These are phyloP conservation scores for Leguminivora glycinivorella DNA, from an alignment of 1,140 invertebrate genomes.

Conservation along the genomic window DNA sequence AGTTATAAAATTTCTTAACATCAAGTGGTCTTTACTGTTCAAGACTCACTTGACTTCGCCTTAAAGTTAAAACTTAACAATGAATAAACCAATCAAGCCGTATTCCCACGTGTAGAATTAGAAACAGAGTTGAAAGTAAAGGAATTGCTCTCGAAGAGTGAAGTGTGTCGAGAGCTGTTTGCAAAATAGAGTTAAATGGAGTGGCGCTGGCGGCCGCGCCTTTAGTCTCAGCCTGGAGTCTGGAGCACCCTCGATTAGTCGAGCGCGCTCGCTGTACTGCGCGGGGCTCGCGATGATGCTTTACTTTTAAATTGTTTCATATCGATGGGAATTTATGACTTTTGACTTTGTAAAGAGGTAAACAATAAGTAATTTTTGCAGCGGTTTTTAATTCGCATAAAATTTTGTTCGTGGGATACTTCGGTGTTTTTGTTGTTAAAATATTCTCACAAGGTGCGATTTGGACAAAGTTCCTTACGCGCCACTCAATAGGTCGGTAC, in stretches of 20 bases:
- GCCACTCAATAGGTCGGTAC: neutral
- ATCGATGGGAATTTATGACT: conserved; percentile 9
- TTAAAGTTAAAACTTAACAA: neutral
- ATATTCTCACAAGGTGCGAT: conserved; percentile 8
- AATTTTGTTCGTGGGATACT: no score
- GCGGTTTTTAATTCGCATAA: neutral
- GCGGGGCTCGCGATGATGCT: neutral
- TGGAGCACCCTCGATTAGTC: conserved; percentile 4
- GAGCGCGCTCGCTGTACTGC: neutral
- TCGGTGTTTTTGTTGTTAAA: neutral
- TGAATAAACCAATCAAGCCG: neutral
- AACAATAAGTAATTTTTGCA: conserved; percentile 9
- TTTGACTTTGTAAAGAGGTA: neutral
- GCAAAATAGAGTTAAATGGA: conserved; percentile 15
- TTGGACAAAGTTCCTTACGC: neutral
- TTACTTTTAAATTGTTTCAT: neutral
- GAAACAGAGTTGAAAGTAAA: conserved; percentile 9
- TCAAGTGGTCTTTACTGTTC: neutral
- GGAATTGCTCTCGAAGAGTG: neutral
- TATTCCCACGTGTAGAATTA: conserved; percentile 3
- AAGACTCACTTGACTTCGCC: conserved; percentile 6
- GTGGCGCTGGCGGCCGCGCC: neutral
- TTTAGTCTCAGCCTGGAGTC: neutral
- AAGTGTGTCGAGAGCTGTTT: neutral
- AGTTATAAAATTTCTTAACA: neutral